Evolutionary conservation across 2,888 invertebrate genomes (phyloP).

Genomic region (Dysmachus trigonus): DNA sequence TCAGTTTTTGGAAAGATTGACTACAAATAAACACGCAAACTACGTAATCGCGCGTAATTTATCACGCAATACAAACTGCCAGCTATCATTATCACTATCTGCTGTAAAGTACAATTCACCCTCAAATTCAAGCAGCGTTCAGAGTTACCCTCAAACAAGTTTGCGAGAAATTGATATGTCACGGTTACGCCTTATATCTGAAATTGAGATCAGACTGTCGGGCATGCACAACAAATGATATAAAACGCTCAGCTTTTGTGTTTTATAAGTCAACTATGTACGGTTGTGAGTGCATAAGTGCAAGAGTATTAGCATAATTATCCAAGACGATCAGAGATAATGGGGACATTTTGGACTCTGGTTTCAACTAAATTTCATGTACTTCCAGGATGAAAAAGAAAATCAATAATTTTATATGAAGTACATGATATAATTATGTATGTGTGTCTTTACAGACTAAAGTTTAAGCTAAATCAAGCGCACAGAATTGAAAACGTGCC

Average conservation of each 20-base stretch:
- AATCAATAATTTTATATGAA: not conserved
- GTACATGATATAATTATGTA: not conserved
- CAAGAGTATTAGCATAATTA: constrained; percentile 36
- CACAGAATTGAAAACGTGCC: not conserved
- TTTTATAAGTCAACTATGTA: not conserved
- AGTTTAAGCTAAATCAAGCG: not conserved
- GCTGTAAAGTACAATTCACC: not conserved
- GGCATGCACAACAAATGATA: constrained; percentile 44
- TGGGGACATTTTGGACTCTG: not conserved
- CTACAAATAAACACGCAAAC: not conserved
- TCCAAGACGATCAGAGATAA: constrained; percentile 5
- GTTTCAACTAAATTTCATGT: not conserved
- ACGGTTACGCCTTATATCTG: constrained; percentile 44
- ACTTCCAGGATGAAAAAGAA: not conserved
- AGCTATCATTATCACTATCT: constrained; percentile 10
- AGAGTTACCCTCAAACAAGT: not conserved
- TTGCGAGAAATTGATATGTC: constrained; percentile 49
- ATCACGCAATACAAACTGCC: constrained; percentile 46
- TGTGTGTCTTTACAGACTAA: not conserved
- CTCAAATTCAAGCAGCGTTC: constrained; percentile 2
- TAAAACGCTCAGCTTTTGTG: constrained; percentile 27
- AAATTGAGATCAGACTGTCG: constrained; percentile 45
- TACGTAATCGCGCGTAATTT: constrained; percentile 48
- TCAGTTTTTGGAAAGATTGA: not conserved
- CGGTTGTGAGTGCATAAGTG: constrained; percentile 11